Evolutionary conservation across 2,888 invertebrate genomes (phyloP), one percentile per base, ranked within the genome.

Genomic region (Diplolepis rosae): DNA sequence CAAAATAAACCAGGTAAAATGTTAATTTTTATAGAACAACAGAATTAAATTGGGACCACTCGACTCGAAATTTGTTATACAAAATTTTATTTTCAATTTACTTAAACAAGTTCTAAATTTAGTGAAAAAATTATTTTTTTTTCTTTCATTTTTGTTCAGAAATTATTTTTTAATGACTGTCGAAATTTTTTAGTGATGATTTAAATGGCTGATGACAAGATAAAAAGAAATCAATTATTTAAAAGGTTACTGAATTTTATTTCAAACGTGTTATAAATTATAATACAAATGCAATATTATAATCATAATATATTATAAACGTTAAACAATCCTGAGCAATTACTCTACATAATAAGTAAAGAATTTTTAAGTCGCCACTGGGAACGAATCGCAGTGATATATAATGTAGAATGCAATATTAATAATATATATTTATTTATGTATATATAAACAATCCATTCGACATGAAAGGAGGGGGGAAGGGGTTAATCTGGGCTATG

Each of bases 271-370:
- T 85, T 86, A 85, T 86, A 86, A 87, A 86, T 86, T 86, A 87
- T 87, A 81, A 86, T 86, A 87, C 85, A 87, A 86, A 85, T 84
- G 84, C 82, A 86, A 86, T 86, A 83, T 81, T 76, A 82, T 84
- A 84, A 85, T 86, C 75, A 77, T 84, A 84, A 83, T 84, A 86
- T 85, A 84, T 84, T 86, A 85, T 84, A 83, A 85, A 85, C 83
- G 85, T 84, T 85, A 84, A 85, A 87, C 87, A 87, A 87, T 86
- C 86, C 86, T 86, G 87, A 86, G 87, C 85, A 85, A 87, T 86
- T 85, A 86, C 80, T 84, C 84, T 86, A 86, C 82, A 82, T 82
- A 85, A 85, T 84, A 83, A 83, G 83, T 80, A 84, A 83, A 84
- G 79, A 82, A 82, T 78, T 74, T 78, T 76, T 77, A 80, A 77